Base-by-base conservation (phyloP, 2,113 vertebrate genomes). In the Campylorhamphus procurvoides region DNA sequence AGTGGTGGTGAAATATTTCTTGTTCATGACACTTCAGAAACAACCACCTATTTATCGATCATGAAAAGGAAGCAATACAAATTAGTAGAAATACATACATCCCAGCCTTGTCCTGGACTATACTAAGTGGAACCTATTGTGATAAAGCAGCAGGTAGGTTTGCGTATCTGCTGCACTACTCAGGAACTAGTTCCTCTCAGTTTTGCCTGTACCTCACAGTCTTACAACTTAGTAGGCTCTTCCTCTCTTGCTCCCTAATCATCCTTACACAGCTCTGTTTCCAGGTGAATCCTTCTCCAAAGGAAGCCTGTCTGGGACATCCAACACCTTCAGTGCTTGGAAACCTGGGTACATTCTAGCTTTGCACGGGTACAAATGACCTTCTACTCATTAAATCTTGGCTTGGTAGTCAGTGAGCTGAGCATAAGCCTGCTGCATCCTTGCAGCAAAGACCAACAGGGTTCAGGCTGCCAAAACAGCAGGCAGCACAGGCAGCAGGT, bases 101-200 rank as follows among this genome's bases (percentile, higher is more conserved):
- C 29, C 17, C n/a, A 67, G 24, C 18, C 49, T 50, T 78, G 60
- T 84, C 84, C 55, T 60, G 66, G 40, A 31, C 23, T 53, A 89
- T 44, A 23, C 37, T 25, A 55, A 29, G 19, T 29, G n/a, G 31
- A 80, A 74, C 27, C n/a, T 28, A 22, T 3, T 20, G 14, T 12
- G 14, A 28, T 29, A 72, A 80, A 77, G 50, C 55, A 49, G n/a
- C 23, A 37, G 60, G n/a, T 28, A 67, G 28, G 25, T 58, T 75
- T 0, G 0, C 35, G 5, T 37, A 33, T 27, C 27, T 56, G n/a
- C 55, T 1, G 1, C 10, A 1, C n/a, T 53, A 33, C 28, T 68
- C 12, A 27, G 42, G 40, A 76, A 12, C 4, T 23, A 49, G 11
- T 47, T 74, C 3, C 22, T 25, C 52, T 49, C 35, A 9, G n/a